Conservation (phyloP, 2,113 vertebrate genomes). For the Chlorodrepanis virens region DNA sequence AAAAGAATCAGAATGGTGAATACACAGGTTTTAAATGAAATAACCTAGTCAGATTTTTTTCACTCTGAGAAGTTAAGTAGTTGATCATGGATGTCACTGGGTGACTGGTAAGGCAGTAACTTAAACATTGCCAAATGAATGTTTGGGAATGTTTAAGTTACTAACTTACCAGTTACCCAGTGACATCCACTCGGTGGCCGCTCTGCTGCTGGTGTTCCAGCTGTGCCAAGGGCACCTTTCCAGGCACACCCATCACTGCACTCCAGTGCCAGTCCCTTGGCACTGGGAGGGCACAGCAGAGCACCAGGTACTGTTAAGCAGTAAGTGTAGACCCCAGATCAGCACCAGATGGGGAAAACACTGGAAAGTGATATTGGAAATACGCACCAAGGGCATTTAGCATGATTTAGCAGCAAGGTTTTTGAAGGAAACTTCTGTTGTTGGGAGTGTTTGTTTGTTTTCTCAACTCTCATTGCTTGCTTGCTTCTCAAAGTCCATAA, state of each 20-base stretch:
- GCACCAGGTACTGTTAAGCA: neutral
- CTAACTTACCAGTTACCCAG: too few relatives aligned
- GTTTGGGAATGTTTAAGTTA: too few relatives aligned
- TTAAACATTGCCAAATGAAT: neutral
- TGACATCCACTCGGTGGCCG: accelerated
- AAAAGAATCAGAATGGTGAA: neutral
- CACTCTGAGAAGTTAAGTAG: neutral
- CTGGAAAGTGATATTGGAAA: neutral
- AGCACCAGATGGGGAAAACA: neutral
- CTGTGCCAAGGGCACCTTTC: neutral
- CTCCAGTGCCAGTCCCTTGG: neutral
- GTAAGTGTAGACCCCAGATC: neutral
- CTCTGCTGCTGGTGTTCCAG: accelerated
- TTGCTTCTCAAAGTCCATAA: neutral
- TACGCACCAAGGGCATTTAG: accelerated
- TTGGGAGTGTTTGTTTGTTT: neutral
- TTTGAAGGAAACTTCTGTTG: neutral
- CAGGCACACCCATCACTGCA: too few relatives aligned
- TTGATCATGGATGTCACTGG: neutral
- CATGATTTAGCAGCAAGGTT: neutral
- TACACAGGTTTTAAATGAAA: neutral
- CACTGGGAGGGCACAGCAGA: neutral
- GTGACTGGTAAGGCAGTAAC: neutral
- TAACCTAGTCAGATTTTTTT: neutral
- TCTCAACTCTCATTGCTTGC: neutral